A percentile compares a stretch with the other conserved stretches of the same genome.
Conservation (phyloP, 2,113 vertebrate species). For the Thinocorus orbignyianus region DNA sequence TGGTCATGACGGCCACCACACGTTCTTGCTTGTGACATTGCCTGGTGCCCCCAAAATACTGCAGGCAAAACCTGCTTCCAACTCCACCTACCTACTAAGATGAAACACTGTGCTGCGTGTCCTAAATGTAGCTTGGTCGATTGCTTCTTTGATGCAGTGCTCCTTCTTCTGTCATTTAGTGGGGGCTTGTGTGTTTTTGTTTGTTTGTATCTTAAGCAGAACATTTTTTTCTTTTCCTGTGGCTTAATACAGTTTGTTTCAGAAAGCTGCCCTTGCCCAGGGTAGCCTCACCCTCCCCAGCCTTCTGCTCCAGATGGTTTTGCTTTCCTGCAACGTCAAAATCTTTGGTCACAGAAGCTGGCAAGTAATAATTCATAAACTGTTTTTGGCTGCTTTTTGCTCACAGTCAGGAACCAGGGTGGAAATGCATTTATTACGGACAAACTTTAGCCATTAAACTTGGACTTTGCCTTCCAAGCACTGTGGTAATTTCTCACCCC, state of each 20-base stretch:
- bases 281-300: neutral
- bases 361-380: slow-evolving; percentile 4
- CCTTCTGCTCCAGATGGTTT: slow-evolving; percentile 33
- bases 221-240: neutral
- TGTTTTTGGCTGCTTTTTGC: neutral
- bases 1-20: neutral
- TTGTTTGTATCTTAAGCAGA: neutral
- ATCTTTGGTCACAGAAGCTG: neutral
- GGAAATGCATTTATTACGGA: neutral
- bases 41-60: neutral
- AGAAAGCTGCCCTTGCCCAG: neutral
- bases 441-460: neutral
- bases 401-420: neutral
- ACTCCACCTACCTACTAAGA: neutral
- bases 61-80: neutral
- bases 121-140: neutral
- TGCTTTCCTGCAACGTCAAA: slow-evolving; percentile 5
- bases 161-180: neutral
- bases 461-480: neutral
- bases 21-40: neutral
- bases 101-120: neutral
- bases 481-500: neutral
- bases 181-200: neutral
- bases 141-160: neutral
- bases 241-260: neutral